These are phyloP conservation scores for Ophonus ardosiacus DNA, from an alignment of 2,888 invertebrate genomes.

Conservation along the genomic window DNA sequence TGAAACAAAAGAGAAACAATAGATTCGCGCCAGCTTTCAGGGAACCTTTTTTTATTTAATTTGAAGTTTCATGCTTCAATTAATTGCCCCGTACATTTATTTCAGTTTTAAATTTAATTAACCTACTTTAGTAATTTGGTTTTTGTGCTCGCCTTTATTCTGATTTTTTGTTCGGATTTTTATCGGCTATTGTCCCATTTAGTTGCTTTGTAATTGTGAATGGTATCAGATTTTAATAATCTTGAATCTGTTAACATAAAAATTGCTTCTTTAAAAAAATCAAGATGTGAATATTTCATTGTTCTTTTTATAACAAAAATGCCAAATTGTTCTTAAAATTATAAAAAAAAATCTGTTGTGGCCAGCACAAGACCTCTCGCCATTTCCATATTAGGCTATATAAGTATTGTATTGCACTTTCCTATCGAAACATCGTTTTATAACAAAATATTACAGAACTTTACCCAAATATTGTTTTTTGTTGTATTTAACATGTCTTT, in stretches of 20 bases:
- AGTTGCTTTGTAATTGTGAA: not conserved
- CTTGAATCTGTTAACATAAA: not conserved
- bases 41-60: slow-evolving; percentile 32
- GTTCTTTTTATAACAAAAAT: not conserved
- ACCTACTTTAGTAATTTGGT: slow-evolving; percentile 15
- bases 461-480: no score
- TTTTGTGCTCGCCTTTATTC: slow-evolving; percentile 4
- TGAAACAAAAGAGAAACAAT: slow-evolving; percentile 44
- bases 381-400: no score
- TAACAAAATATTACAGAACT: no score
- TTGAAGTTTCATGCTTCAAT: slow-evolving; percentile 38
- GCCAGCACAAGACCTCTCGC: no score
- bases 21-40: slow-evolving; percentile 11
- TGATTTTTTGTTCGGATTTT: not conserved
- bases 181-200: not conserved
- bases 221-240: not conserved
- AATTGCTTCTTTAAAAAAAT: not conserved
- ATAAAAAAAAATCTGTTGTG: no score
- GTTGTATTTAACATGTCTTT: no score
- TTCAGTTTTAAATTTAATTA: slow-evolving; percentile 41
- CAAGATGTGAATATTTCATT: not conserved
- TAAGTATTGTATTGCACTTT: no score
- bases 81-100: slow-evolving; percentile 24
- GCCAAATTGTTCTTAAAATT: no score
- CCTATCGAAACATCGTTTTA: no score